phyloP scores from a whole-genome alignment of 92 coral and sea anemone species.

The Palythoa grandis region DNA sequence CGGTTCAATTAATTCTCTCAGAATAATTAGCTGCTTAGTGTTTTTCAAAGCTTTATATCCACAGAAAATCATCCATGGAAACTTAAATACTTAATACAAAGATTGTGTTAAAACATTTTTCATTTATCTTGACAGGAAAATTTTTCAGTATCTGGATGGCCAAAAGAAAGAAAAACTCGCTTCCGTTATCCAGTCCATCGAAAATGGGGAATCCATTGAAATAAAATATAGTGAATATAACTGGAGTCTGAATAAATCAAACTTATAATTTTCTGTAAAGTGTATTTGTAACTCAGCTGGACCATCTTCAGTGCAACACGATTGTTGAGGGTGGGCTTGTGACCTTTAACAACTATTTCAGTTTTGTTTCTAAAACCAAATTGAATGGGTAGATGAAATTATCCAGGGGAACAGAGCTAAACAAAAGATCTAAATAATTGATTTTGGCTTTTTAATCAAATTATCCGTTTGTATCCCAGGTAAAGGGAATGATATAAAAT shows the following conservation, averaged over 20 bases:
- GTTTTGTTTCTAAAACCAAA: too few species aligned
- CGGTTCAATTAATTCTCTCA: too few species aligned
- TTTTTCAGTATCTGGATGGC: conserved; percentile 57
- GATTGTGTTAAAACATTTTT: neutral
- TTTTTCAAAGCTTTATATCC: neutral
- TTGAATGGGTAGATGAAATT: too few species aligned
- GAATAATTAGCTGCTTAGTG: too few species aligned
- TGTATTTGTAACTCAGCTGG: neutral
- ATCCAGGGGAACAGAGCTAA: too few species aligned
- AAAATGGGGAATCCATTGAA: conserved; percentile 50
- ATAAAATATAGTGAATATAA: conserved; percentile 74
- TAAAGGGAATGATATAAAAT: too few species aligned
- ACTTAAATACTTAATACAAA: neutral
- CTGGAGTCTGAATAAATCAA: conserved; percentile 84
- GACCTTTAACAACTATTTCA: too few species aligned
- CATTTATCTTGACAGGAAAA: conserved; percentile 57
- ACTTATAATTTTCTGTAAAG: conserved; percentile 46
- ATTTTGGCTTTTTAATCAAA: too few species aligned
- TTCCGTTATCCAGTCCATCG: conserved; percentile 48
- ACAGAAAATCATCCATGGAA: neutral
- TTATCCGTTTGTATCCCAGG: too few species aligned
- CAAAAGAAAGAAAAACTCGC: conserved; percentile 56
- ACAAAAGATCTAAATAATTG: too few species aligned
- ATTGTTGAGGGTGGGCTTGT: too few species aligned
- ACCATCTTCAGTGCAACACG: too few species aligned